Percentiles rank a stretch among this genome's conserved stretches.
These are phyloP conservation scores for Pantherophis vulpinus DNA, from an alignment of 2,797 vertebrate genomes.

Conservation along the genomic window DNA sequence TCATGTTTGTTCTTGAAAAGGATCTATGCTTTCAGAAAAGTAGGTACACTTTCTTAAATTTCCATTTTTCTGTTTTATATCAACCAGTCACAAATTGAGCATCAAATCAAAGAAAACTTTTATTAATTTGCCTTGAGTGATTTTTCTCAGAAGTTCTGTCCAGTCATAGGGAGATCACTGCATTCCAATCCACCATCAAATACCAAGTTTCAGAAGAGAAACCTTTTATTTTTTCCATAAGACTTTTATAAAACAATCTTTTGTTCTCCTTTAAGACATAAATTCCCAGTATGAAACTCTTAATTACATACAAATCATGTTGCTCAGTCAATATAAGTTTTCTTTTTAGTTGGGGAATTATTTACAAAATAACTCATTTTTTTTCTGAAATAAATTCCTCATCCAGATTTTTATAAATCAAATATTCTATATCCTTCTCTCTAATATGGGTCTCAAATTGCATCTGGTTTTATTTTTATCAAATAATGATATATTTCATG, in stretches of 20 bases:
- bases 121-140: no score
- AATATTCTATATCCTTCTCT: not conserved
- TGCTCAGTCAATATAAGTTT: not conserved
- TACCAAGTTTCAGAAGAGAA: not conserved
- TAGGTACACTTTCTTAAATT: no score
- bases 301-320: not conserved
- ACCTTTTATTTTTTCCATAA: not conserved
- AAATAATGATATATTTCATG: not conserved
- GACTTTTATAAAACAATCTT: not conserved
- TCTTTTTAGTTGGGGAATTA: not conserved
- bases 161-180: not conserved
- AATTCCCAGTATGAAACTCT: not conserved
- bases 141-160: no score
- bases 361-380: not conserved
- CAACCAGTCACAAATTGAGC: no score
- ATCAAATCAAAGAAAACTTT: no score
- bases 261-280: not conserved
- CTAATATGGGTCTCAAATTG: not conserved
- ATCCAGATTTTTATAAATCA: not conserved
- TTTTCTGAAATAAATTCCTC: not conserved
- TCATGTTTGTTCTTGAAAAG: no score
- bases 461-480: not conserved
- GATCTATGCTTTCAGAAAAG: no score
- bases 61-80: no score
- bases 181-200: not conserved